Percentiles rank a stretch among this genome's conserved stretches.
phyloP scores from a whole-genome alignment of 53 echinoderm and acorn worm species.

The Astropecten irregularis region DNA sequence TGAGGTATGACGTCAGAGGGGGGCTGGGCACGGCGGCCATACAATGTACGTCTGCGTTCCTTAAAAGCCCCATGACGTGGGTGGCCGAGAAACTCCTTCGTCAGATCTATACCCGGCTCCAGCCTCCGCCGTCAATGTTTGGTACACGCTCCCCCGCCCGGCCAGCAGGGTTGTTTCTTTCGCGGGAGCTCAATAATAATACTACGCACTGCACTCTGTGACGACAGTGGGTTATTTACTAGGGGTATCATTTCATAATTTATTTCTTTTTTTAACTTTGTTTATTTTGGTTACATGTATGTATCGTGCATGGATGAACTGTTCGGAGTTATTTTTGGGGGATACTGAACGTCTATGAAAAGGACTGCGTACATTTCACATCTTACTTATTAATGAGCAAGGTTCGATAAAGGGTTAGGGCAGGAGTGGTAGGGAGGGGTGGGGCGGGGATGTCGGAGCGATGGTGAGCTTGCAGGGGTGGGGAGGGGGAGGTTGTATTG shows the following conservation, averaged over 20 bases:
- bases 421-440: too few relatives aligned
- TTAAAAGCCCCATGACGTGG: slow-evolving; percentile 44
- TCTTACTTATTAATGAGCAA: too few relatives aligned
- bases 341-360: too few relatives aligned
- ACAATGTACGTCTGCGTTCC: background rate
- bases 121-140: background rate
- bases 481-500: too few relatives aligned
- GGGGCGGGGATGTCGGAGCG: too few relatives aligned
- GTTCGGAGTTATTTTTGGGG: too few relatives aligned
- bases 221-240: slow-evolving; percentile 8
- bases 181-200: too few relatives aligned
- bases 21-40: background rate
- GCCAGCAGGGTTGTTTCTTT: background rate
- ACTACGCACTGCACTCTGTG: background rate
- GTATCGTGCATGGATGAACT: too few relatives aligned
- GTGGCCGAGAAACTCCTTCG: background rate
- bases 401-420: too few relatives aligned
- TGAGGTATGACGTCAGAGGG: slow-evolving; percentile 46
- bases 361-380: too few relatives aligned
- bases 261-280: background rate
- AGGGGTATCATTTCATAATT: background rate
- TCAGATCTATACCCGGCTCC: slow-evolving; percentile 8
- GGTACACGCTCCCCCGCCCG: background rate
- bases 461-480: too few relatives aligned
- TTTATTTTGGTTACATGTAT: background rate